Base-by-base conservation (phyloP, 2,113 vertebrate genomes). In the Mus spicilegus region DNA sequence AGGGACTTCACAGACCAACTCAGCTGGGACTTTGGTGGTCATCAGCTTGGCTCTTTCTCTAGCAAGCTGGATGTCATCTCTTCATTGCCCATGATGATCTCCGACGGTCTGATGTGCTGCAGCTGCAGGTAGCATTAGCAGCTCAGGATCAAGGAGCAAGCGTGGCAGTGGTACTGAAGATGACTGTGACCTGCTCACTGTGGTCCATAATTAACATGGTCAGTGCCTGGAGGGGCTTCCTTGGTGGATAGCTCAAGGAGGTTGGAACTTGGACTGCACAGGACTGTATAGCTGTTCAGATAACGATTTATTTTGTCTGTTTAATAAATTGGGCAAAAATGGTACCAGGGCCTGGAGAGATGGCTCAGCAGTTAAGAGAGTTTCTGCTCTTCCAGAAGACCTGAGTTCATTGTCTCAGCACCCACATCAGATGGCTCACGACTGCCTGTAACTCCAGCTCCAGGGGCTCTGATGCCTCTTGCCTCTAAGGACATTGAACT, bases 41-140 rank as follows among this genome's bases (percentile, higher is more conserved):
- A 67, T 67, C 65, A 67, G 65, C 65, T 30, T 67, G 65, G 12
- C 99, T 99, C 56, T 26, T 63, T 99, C 87, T 99, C 99, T 98
- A 99, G 96, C 61, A 99, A 99, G 91, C 99, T 99, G 87, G 99
- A 99, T 97, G 99, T 99, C 98, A 99, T 99, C 94, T 98, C 99
- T 1, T 99, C 99, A 94, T 99, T 99, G 0, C 99, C 99, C 89
- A 99, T 3, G 4, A 99, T 99, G 97, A 99, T 99, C 93, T 99
- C 99, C 91, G 98, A 99, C 97, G 9, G 24, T 26, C 98, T 98
- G 97, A 99, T 98, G 91, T 98, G 98, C 97, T 99, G 99, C 72
- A 99, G 98, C 0, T 98, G 98, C 96, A 99, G 97, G 97, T 99
- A 99, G 97, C 99, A 99, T 99, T 99, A 99, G 97, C 99, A 99